Evolutionary conservation across 92 coral and sea anemone genomes (phyloP).

Genomic region (Actinernus sp.): DNA sequence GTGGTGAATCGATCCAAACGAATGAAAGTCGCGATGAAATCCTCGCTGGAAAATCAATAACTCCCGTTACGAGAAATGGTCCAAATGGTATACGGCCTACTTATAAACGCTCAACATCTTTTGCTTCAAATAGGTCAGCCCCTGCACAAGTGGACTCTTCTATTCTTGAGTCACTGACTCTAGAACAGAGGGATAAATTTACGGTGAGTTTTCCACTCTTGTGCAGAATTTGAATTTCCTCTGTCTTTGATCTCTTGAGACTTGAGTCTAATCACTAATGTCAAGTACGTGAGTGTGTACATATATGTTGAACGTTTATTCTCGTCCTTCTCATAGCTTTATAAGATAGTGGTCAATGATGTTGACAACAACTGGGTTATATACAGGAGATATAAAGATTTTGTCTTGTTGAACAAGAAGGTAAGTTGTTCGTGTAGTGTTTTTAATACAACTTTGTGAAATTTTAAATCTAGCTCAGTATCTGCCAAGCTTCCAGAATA

Average conservation of each 20-base stretch:
- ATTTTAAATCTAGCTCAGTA: no score
- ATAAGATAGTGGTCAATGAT: slow-evolving; percentile 88
- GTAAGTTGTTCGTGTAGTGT: no score
- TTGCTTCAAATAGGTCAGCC: slow-evolving; percentile 32
- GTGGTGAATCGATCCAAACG: not conserved
- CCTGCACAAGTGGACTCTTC: slow-evolving; percentile 76
- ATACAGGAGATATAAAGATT: slow-evolving; percentile 91
- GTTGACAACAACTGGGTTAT: slow-evolving; percentile 83
- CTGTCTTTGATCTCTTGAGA: not conserved
- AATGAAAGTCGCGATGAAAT: not conserved
- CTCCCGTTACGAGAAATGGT: not conserved
- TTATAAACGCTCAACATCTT: slow-evolving; percentile 1
- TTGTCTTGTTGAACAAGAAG: slow-evolving; percentile 94
- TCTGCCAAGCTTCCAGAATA: no score
- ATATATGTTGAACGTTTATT: not conserved
- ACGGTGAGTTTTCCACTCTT: slow-evolving; percentile 55
- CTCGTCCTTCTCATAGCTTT: slow-evolving; percentile 54
- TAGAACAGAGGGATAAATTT: slow-evolving; percentile 83
- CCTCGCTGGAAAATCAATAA: not conserved
- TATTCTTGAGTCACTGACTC: slow-evolving; percentile 72
- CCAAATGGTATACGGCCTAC: not conserved
- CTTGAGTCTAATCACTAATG: no score
- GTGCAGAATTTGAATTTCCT: no score
- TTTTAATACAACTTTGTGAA: no score
- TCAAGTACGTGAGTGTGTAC: no score